Conservation (phyloP, 92 coral and sea anemone species). For the Zoanthus sociatus region DNA sequence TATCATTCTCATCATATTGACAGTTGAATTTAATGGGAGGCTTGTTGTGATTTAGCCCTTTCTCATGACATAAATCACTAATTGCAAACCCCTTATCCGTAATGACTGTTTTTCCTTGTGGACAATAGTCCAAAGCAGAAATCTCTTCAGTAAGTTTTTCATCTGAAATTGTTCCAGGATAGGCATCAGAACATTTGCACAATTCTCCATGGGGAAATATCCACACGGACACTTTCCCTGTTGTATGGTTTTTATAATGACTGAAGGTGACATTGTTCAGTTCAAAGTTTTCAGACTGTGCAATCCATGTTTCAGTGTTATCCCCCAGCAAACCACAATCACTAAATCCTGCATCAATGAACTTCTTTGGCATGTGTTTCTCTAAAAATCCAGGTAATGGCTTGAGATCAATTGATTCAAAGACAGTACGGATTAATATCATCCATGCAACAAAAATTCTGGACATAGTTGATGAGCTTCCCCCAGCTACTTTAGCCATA, state of each 20-base stretch:
- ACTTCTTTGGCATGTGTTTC: too few species aligned
- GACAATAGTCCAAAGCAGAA: constrained; percentile 57
- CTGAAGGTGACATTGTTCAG: constrained; percentile 65
- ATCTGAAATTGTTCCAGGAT: constrained; percentile 66
- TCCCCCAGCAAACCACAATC: too few species aligned
- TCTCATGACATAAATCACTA: constrained; percentile 58
- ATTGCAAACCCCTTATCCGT: constrained; percentile 58
- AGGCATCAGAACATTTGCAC: constrained; percentile 64
- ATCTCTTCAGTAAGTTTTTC: constrained; percentile 61
- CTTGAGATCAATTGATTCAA: too few species aligned
- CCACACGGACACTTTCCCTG: constrained; percentile 43
- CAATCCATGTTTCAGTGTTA: too few species aligned
- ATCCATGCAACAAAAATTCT: too few species aligned
- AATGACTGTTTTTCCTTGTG: constrained; percentile 52
- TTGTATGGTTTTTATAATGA: constrained; percentile 58
- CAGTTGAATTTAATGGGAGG: constrained; percentile 59
- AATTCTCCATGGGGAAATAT: constrained; percentile 55
- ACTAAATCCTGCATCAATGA: too few species aligned
- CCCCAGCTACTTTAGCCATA: too few species aligned
- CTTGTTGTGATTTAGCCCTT: constrained; percentile 60
- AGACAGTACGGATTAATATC: too few species aligned
- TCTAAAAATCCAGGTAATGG: too few species aligned
- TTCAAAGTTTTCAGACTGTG: constrained; percentile 55
- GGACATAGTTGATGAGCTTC: too few species aligned
- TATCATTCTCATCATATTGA: constrained; percentile 69